These are phyloP conservation scores for Cirrhinus molitorella DNA, from an alignment of 2,797 vertebrate genomes.

Conservation along the genomic window DNA sequence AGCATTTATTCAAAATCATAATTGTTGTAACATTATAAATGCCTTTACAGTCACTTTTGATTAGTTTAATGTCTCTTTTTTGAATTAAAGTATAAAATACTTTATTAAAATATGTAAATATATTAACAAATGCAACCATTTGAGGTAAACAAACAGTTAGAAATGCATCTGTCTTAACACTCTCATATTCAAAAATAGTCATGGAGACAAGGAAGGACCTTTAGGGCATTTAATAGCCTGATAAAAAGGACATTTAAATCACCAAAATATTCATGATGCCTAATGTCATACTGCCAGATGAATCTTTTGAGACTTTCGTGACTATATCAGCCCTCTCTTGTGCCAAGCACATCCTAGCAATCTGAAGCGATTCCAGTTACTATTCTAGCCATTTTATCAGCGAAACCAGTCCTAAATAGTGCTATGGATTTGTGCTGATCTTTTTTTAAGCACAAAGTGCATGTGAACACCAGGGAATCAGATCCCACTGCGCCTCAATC, in stretches of 20 bases:
- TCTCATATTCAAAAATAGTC: background rate
- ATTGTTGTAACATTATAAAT: background rate
- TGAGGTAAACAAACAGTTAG: background rate
- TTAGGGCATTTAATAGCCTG: background rate
- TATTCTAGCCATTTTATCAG: constrained; percentile 20
- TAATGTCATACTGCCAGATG: background rate
- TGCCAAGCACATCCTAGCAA: background rate
- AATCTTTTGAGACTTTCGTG: background rate
- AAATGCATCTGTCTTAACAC: background rate
- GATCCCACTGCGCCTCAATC: constrained; percentile 19
- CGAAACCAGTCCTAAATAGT: background rate
- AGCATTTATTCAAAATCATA: background rate
- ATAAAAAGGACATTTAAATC: background rate
- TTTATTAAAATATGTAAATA: background rate
- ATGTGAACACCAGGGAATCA: constrained; percentile 33
- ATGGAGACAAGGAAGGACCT: background rate
- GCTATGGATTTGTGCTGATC: background rate
- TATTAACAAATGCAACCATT: background rate
- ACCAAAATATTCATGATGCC: background rate
- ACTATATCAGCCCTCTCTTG: background rate
- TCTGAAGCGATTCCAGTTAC: background rate
- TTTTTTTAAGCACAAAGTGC: constrained; percentile 4
- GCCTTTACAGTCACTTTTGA: background rate
- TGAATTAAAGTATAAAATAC: background rate
- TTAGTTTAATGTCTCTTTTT: background rate